A percentile compares a stretch with the other conserved stretches of the same genome.
These are phyloP conservation scores for Protobothrops flavoviridis DNA, from an alignment of 2,113 vertebrate species.

Conservation along the genomic window DNA sequence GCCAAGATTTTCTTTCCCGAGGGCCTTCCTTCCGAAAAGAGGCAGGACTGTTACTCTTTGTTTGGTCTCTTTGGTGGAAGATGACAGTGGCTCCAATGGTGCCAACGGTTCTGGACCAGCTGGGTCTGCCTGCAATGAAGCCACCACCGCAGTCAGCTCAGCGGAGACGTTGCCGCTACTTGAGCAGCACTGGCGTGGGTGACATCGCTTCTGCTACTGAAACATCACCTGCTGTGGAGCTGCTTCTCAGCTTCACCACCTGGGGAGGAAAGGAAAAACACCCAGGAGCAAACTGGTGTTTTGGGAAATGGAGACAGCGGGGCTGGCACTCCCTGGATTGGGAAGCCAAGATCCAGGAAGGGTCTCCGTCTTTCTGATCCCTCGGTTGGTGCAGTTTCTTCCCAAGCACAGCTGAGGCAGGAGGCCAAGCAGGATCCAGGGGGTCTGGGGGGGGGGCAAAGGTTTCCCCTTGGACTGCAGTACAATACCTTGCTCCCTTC, in stretches of 20 bases:
- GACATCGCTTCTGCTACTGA: neutral
- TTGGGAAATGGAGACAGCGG: neutral
- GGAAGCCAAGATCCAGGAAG: neutral
- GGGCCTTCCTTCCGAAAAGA: no score
- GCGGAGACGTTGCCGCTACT: neutral
- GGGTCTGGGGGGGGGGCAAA: no score
- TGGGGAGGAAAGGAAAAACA: neutral
- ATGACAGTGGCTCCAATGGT: no score
- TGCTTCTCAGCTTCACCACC: neutral
- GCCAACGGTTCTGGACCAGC: no score
- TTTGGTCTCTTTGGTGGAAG: neutral
- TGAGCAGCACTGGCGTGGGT: no score
- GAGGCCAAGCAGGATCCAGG: neutral
- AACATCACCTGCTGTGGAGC: neutral
- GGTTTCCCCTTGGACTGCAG: no score
- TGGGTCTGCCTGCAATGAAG: neutral
- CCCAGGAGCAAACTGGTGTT: neutral
- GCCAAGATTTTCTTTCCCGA: neutral
- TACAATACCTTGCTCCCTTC: no score
- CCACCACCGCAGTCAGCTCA: neutral
- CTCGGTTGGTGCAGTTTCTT: neutral
- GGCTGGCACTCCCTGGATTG: neutral
- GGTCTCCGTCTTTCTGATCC: neutral
- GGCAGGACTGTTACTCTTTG: no score
- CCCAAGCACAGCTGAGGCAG: neutral